A percentile compares a stretch with the other conserved stretches of the same genome.
Conservation (phyloP, 2,888 invertebrate species). For the Aphodius granarius region DNA sequence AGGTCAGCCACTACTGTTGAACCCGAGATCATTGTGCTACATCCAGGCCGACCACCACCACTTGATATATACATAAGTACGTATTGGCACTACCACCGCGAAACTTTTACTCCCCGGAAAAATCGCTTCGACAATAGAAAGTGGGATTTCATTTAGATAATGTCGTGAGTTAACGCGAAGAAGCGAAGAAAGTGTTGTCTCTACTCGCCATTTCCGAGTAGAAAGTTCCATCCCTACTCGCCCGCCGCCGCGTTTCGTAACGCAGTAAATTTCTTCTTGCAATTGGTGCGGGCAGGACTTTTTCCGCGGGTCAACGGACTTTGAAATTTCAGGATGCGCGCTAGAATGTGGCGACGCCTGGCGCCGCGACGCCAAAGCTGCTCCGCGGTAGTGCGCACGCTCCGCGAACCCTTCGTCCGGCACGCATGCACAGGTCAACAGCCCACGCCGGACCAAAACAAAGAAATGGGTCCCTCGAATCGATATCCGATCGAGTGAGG, state of each 20-base stretch:
- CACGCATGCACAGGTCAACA: constrained; percentile 39
- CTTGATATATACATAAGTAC: background rate
- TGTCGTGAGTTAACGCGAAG: background rate
- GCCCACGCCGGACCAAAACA: constrained; percentile 36
- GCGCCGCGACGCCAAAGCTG: constrained; percentile 36
- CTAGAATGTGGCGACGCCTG: constrained; percentile 40
- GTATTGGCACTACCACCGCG: background rate
- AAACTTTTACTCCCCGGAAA: constrained; percentile 2
- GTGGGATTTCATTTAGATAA: background rate
- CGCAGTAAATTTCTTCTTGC: background rate
- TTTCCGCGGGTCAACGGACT: background rate
- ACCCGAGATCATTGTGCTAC: constrained; percentile 29
- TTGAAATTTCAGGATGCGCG: background rate
- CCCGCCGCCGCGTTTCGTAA: constrained; percentile 1
- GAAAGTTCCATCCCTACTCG: background rate
- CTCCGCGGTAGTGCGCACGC: constrained; percentile 34
- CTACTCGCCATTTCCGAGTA: background rate
- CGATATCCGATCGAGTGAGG: constrained; percentile 4
- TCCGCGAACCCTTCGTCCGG: constrained; percentile 34
- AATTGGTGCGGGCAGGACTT: background rate
- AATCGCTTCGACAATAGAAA: constrained; percentile 10
- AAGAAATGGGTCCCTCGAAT: constrained; percentile 13
- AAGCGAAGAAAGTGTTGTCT: constrained; percentile 5
- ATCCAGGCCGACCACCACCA: background rate
- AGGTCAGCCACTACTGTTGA: constrained; percentile 44